Percentiles rank a stretch among this genome's conserved stretches.
phyloP scores from a whole-genome alignment of 1,140 invertebrate species.

The Dinoponera quadriceps region DNA sequence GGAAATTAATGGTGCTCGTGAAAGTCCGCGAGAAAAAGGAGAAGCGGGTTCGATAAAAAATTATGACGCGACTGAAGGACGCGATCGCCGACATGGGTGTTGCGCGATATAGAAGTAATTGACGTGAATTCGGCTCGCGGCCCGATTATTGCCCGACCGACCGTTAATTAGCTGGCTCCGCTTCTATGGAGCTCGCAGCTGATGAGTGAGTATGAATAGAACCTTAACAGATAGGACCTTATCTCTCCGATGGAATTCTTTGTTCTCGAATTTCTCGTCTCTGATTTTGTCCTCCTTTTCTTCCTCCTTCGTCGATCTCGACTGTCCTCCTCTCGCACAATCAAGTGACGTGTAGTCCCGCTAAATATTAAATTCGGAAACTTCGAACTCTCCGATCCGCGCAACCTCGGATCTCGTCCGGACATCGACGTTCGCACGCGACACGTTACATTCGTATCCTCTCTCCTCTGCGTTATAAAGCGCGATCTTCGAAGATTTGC shows the following conservation, averaged over 20 bases:
- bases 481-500: too few relatives aligned
- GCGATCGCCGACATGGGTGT: neutral
- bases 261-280: neutral
- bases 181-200: constrained; percentile 6
- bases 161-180: neutral
- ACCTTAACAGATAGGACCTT: neutral
- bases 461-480: too few relatives aligned
- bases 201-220: neutral
- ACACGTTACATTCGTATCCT: too few relatives aligned
- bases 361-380: neutral
- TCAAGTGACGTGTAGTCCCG: neutral
- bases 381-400: neutral
- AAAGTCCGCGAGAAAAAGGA: constrained; percentile 2
- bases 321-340: neutral
- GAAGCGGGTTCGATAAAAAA: constrained; percentile 25
- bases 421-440: too few relatives aligned
- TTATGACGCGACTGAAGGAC: constrained; percentile 5
- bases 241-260: neutral
- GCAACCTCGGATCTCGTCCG: too few relatives aligned
- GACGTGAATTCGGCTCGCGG: constrained; percentile 13
- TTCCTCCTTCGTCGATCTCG: constrained; percentile 22
- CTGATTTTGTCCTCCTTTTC: neutral
- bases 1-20: constrained; percentile 22
- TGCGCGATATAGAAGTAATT: neutral
- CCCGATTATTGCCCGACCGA: constrained; percentile 14